Evolutionary conservation across 2,888 invertebrate species (phyloP).

Genomic region (Anarsia innoxiella): DNA sequence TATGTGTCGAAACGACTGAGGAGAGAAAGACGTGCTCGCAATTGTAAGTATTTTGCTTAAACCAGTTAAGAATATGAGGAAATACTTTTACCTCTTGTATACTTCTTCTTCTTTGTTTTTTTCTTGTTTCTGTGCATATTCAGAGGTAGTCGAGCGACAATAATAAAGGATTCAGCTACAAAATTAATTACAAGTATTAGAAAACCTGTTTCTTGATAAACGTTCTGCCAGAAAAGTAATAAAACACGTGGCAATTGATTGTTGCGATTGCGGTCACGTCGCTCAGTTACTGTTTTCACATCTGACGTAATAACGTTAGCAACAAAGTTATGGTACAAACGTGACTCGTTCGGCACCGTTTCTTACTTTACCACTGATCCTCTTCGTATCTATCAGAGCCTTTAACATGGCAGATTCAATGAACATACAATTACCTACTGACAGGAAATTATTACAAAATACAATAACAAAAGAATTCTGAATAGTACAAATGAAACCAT

Average conservation of each 20-base stretch:
- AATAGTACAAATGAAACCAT: no score
- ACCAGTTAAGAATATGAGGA: conserved; percentile 13
- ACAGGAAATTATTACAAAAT: no score
- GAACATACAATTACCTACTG: background rate
- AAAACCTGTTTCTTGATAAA: no score
- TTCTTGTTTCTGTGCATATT: no score
- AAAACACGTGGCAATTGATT: conserved; percentile 68
- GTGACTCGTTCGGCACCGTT: conserved; percentile 51
- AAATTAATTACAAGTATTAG: no score
- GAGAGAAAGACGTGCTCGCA: conserved; percentile 26
- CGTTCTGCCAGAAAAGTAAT: conserved; percentile 42
- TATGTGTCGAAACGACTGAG: conserved; percentile 28
- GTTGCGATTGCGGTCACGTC: conserved; percentile 71
- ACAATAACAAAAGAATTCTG: no score
- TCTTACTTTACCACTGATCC: conserved; percentile 28
- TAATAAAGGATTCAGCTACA: no score
- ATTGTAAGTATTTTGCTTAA: conserved; percentile 20
- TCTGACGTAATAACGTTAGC: conserved; percentile 71
- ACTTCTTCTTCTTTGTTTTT: background rate
- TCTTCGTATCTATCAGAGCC: background rate
- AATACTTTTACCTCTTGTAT: background rate
- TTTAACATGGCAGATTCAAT: background rate
- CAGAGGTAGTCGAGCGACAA: no score
- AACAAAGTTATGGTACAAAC: conserved; percentile 67
- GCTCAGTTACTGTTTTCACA: conserved; percentile 72